Conservation (phyloP, 2,797 vertebrate species). For the Benthosema pterotum region DNA sequence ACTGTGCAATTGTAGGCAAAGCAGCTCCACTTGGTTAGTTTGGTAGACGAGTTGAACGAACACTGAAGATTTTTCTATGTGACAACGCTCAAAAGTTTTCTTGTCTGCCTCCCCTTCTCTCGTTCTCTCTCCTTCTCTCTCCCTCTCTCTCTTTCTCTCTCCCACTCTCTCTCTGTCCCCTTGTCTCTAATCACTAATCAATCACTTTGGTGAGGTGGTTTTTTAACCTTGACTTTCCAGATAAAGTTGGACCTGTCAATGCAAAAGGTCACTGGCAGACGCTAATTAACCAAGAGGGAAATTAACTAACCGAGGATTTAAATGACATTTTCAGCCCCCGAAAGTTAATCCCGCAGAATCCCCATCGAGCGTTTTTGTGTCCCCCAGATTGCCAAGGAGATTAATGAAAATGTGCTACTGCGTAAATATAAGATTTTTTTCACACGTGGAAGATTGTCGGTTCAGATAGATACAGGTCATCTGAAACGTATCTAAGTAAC, state of each 20-base stretch:
- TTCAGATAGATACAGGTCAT: slow-evolving; percentile 24
- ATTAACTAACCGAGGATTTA: slow-evolving; percentile 79
- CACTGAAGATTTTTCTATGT: no score
- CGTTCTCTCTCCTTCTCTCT: background rate
- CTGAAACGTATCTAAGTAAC: slow-evolving; percentile 38
- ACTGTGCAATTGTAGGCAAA: no score
- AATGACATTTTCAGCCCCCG: slow-evolving; percentile 73
- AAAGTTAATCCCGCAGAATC: slow-evolving; percentile 72
- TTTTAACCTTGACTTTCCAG: slow-evolving; percentile 82
- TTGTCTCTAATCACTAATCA: slow-evolving; percentile 75
- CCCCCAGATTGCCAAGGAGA: slow-evolving; percentile 52
- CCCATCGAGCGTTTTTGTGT: slow-evolving; percentile 49
- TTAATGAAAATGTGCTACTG: slow-evolving; percentile 54
- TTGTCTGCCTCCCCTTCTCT: background rate
- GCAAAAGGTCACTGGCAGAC: slow-evolving; percentile 79
- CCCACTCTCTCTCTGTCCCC: slow-evolving; percentile 8
- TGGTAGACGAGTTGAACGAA: no score
- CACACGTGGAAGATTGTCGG: slow-evolving; percentile 24
- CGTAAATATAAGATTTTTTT: slow-evolving; percentile 51
- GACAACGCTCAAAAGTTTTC: no score
- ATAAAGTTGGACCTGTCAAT: slow-evolving; percentile 81
- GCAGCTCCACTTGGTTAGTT: no score
- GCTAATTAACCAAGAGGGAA: slow-evolving; percentile 87
- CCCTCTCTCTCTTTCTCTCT: no score
- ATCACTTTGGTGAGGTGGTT: slow-evolving; percentile 69